Percentiles rank a stretch among this genome's conserved stretches.
Conservation (phyloP, 2,797 vertebrate genomes). For the Mormyrops boulengeri region DNA sequence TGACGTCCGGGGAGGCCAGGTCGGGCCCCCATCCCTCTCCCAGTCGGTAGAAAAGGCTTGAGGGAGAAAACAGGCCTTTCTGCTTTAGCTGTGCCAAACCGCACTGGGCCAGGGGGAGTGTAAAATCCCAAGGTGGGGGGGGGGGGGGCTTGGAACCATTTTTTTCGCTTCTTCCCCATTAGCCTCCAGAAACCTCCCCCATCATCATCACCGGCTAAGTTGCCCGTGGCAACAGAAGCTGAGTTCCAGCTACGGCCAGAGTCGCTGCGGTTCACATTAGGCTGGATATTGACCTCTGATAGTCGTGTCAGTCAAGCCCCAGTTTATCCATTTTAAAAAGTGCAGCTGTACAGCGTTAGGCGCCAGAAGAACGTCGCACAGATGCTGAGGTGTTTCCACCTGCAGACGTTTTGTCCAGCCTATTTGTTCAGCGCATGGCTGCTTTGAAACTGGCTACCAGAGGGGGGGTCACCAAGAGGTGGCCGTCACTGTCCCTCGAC, state of each 20-base stretch:
- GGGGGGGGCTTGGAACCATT: neutral
- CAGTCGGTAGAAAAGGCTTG: neutral
- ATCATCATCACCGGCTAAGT: constrained; percentile 48
- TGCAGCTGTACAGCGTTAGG: neutral
- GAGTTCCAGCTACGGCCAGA: constrained; percentile 75
- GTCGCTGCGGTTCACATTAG: neutral
- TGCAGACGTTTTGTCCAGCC: neutral
- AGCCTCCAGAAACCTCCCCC: constrained; percentile 22
- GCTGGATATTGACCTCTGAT: neutral
- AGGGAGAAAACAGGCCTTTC: neutral
- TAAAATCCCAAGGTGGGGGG: neutral
- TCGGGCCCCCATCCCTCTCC: neutral
- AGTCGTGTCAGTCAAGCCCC: neutral
- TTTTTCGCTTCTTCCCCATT: constrained; percentile 42
- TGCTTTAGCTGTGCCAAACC: neutral
- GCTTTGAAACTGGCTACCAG: neutral
- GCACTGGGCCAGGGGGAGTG: neutral
- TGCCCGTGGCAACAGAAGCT: constrained; percentile 73
- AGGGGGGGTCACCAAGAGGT: neutral
- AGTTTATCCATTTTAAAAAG: neutral
- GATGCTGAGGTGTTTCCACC: neutral
- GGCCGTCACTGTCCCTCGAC: neutral
- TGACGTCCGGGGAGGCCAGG: too few relatives aligned
- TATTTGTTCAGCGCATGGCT: neutral
- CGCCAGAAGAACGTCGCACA: neutral